Evolutionary conservation across 2,113 vertebrate species (phyloP), one percentile per base, ranked within the genome.

Genomic region (Dasyurus viverrinus): DNA sequence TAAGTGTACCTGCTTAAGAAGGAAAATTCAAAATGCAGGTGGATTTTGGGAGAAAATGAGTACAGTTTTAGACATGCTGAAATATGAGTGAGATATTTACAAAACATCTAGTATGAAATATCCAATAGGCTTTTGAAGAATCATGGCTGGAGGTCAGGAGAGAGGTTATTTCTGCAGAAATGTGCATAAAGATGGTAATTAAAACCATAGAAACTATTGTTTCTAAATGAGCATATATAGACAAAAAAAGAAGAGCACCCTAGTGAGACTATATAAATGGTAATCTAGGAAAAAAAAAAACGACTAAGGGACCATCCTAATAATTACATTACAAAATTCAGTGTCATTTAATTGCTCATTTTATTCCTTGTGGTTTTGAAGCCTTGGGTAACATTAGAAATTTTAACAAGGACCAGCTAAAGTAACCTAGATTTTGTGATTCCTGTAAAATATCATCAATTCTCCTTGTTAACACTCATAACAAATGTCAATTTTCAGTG

Each of bases 401-500:
- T 55, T 96, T 93, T 94, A 89, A 94, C 0, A 94, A 95, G 54
- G 68, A 53, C 92, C 92, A 90, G 76, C 16, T 11, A 6, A 92
- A 92, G 90, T 50, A 94, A 94, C 90, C 89, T 76, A 46, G 60
- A 91, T 93, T 68, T 54, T 91, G 22, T 30, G 6, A 53, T 93
- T 94, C 93, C 92, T 46, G 90, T 89, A 68, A 68, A 68, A 68
- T 68, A 30, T 68, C 27, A 68, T 68, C 11, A 36, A 36, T 68
- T 68, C 11, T 68, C 30, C 57, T 30, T 36, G 12, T 68, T 84
- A 84, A 42, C 36, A 84, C 36, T 19, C 42, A 84, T 84, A 42
- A 42, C 68, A 96, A 97, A 94, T 92, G 76, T 53, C n/a, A 91
- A 30, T 14, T 94, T 53, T 12, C 36, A 91, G 47, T 91, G 68